Evolutionary conservation across 2,888 invertebrate species (phyloP), one percentile per base, ranked within the genome.

Genomic region (Athalia cordata): DNA sequence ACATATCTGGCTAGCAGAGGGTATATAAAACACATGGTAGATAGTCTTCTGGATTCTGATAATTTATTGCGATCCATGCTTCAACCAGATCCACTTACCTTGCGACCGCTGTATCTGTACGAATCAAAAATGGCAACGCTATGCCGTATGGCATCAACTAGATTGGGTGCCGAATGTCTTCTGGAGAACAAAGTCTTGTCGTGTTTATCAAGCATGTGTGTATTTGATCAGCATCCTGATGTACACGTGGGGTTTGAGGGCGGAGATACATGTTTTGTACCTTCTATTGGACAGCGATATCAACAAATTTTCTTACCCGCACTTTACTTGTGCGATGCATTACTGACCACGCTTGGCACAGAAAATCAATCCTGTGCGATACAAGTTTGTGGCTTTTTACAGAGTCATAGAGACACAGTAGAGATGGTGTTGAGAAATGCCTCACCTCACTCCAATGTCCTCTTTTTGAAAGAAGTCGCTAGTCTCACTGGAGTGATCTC

Each of bases 101-200:
- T 97, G 64, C 93, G 95, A 78, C 94, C 95, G 0, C 90, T 98
- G 0, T 98, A 96, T 91, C 93, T 97, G 13, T 98, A 96, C 90
- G 96, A 97, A 89, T 95, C 97, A 0, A 96, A 96, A 91, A 95
- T 98, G 94, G 93, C 95, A 57, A 92, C 96, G 82, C 91, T 97
- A 15, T 92, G 94, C 75, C 93, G 95, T 85, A 91, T 96, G 84
- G 94, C 96, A 0, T 92, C 93, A 6, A 93, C 93, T 0, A 92
- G 93, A 80, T 85, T 92, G 9, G 97, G 97, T 81, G 93, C 95
- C 0, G 93, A 94, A 83, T 89, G 93, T 74, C 85, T 95, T 0
- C 84, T 95, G 5, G 93, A 93, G 81, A 93, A 93, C 81, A 93
- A 93, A 80, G 89, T 93, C 3, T 86, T 95, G 47, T 91, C 92